phyloP scores from a whole-genome alignment of 2,888 invertebrate species.

The Elmis aenea region DNA sequence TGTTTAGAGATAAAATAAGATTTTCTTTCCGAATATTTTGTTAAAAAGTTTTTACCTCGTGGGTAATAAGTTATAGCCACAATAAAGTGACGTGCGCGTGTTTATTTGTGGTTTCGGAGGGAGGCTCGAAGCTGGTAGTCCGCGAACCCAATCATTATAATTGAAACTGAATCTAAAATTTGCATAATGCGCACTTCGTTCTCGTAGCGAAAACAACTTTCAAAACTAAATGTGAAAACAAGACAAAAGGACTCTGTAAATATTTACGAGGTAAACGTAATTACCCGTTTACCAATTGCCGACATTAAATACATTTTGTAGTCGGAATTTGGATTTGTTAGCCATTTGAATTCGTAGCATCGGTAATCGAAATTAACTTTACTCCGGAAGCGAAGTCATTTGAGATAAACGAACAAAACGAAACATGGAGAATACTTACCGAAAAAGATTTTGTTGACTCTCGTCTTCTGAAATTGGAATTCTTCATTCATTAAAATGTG shows the following conservation, averaged over 20 bases:
- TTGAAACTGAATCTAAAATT: too few species aligned
- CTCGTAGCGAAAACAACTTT: too few species aligned
- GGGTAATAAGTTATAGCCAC: too few species aligned
- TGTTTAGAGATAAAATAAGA: too few species aligned
- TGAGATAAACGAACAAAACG: slow-evolving; percentile 22
- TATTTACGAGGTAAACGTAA: slow-evolving; percentile 21
- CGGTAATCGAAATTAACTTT: slow-evolving; percentile 31
- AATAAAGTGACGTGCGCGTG: too few species aligned
- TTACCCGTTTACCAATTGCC: slow-evolving; percentile 15
- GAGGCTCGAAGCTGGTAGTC: too few species aligned
- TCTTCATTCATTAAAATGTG: slow-evolving; percentile 81
- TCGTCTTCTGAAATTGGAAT: slow-evolving; percentile 68
- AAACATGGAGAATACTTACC: slow-evolving; percentile 51
- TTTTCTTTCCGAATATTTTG: too few species aligned
- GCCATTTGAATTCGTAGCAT: slow-evolving; percentile 29
- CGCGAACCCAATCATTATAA: too few species aligned
- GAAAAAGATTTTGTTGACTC: slow-evolving; percentile 68
- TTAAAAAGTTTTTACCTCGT: too few species aligned
- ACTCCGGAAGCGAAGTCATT: slow-evolving; percentile 19
- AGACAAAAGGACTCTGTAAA: slow-evolving; percentile 8
- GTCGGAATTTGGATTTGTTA: slow-evolving; percentile 23
- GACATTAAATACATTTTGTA: slow-evolving; percentile 19
- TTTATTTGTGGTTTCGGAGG: too few species aligned
- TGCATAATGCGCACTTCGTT: too few species aligned
- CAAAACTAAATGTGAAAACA: too few species aligned